Evolutionary conservation across 2,888 invertebrate species (phyloP).

Genomic region (Nomada goodeniana): DNA sequence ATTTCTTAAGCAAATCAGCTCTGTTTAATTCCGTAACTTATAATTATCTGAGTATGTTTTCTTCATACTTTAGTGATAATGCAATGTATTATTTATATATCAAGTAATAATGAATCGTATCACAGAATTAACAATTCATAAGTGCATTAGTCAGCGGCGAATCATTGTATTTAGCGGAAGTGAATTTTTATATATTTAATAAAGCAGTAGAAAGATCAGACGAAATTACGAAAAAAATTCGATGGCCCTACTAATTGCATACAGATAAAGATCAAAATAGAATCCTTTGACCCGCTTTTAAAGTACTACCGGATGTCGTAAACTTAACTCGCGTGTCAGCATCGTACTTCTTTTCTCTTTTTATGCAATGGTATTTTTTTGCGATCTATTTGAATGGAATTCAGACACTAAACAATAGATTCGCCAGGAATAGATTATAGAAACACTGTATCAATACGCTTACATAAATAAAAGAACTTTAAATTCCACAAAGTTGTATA

Average conservation of each 20-base stretch:
- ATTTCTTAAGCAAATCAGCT: neutral
- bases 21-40: neutral
- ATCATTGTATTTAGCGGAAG: neutral
- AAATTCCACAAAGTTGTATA: slow-evolving; percentile 1
- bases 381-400: neutral
- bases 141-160: slow-evolving; percentile 19
- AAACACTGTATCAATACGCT: neutral
- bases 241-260: neutral
- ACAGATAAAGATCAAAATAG: slow-evolving; percentile 11
- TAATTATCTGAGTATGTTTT: neutral
- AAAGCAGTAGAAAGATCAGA: neutral
- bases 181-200: neutral
- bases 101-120: neutral
- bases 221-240: slow-evolving; percentile 1
- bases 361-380: slow-evolving; percentile 20
- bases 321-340: neutral
- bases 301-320: slow-evolving; percentile 15
- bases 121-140: neutral
- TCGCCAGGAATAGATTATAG: neutral
- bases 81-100: neutral
- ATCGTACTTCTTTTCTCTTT: neutral
- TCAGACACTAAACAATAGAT: neutral
- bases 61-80: neutral
- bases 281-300: slow-evolving; percentile 36
- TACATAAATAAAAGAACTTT: neutral